phyloP scores from a whole-genome alignment of 2,888 invertebrate species.

The Leistus spinibarbis region DNA sequence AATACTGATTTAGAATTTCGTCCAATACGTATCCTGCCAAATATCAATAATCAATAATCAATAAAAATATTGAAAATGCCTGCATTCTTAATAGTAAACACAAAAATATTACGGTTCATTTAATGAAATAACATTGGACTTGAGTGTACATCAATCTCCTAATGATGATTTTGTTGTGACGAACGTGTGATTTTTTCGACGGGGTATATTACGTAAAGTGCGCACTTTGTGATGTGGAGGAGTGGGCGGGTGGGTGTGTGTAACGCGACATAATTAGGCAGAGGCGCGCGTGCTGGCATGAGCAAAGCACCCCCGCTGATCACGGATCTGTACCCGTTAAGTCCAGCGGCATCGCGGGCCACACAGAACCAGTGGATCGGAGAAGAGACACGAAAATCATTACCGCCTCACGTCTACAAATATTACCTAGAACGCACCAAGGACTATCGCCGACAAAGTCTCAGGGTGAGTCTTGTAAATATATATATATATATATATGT shows the following conservation, averaged over 20 bases:
- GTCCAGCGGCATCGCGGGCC: conserved; percentile 41
- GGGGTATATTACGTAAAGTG: no score
- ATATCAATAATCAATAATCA: no score
- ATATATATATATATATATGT: background rate
- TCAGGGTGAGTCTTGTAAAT: conserved; percentile 51
- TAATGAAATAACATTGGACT: no score
- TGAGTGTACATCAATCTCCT: no score
- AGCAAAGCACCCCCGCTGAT: conserved; percentile 54
- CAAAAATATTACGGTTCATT: no score
- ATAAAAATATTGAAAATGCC: no score
- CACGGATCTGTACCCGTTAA: conserved; percentile 53
- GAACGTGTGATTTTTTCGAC: background rate
- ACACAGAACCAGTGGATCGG: conserved; percentile 64
- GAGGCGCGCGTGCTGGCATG: conserved; percentile 47
- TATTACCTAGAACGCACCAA: conserved; percentile 64
- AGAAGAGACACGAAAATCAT: conserved; percentile 66
- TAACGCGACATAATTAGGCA: background rate
- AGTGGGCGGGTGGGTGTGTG: no score
- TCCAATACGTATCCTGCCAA: no score
- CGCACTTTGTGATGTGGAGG: no score
- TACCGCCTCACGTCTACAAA: conserved; percentile 70
- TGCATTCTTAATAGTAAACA: no score
- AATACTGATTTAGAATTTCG: no score
- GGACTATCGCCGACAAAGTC: conserved; percentile 55
- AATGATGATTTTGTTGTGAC: no score